Base-by-base conservation (phyloP, 2,113 vertebrate genomes). In the Ailuropoda melanoleuca region DNA sequence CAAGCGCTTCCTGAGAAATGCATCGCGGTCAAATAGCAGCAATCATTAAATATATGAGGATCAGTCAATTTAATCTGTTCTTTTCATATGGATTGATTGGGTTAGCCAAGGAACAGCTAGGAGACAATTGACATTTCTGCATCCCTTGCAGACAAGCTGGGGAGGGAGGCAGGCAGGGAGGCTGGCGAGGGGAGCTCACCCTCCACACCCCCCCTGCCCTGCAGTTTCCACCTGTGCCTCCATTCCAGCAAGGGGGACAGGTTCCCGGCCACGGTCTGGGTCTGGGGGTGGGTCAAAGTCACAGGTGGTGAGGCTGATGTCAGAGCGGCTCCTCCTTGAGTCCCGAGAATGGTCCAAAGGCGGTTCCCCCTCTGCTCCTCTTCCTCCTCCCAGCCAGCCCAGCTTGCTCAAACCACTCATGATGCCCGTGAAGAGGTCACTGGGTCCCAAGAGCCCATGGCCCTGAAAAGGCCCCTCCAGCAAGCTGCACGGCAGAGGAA, bases 11-110 rank as follows among this genome's bases (percentile, higher is more conserved):
- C 99, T 99, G 98, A 99, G 99, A 99, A 99, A 99, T 97, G 97
- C 98, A 98, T 98, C 98, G 99, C 99, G 99, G 99, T 99, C 99
- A 99, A 99, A 99, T 98, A 99, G 98, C 98, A 98, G 98, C 99
- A 98, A 99, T 99, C 99, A 99, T 99, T 99, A 99, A 99, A 99
- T 99, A 99, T 99, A 99, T 99, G 99, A 99, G 99, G 99, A 99
- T 99, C 99, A 98, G 99, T 99, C 99, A 99, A 99, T 99, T 99
- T 99, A 99, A 99, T 99, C 99, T 99, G 98, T 98, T 99, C 99
- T 99, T 99, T 99, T 99, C 99, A 98, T 99, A 99, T 99, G 98
- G 99, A 99, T 99, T 99, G 98, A 99, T 99, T 98, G 98, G 97
- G 99, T 99, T 99, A 98, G 99, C 98, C 98, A 99, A 99, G 98